Evolutionary conservation across 2,888 invertebrate genomes (phyloP).

Genomic region (Abscondita cerata): DNA sequence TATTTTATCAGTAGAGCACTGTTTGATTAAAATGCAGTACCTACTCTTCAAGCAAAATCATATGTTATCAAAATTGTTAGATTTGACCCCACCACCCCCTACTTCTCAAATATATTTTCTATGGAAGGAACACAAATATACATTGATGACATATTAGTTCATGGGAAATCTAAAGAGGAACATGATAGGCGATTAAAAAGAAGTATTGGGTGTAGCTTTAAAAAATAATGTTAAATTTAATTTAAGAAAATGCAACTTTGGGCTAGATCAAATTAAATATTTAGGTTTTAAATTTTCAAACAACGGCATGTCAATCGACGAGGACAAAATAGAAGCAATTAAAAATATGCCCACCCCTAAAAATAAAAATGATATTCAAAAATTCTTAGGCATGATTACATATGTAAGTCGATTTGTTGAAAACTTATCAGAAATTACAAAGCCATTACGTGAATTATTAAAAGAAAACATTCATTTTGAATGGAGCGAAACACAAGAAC

Average conservation of each 20-base stretch:
- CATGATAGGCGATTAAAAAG: constrained; percentile 21
- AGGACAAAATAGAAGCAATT: too few species aligned
- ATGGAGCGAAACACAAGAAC: constrained; percentile 10
- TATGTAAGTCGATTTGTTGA: too few species aligned
- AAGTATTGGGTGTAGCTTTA: constrained; percentile 17
- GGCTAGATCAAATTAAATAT: not conserved
- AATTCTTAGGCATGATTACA: too few species aligned
- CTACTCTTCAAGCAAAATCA: too few species aligned
- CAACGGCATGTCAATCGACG: not conserved
- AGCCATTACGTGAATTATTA: constrained; percentile 14
- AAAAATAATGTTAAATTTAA: constrained; percentile 22
- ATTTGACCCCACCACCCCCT: too few species aligned
- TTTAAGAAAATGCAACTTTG: constrained; percentile 6
- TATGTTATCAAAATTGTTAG: too few species aligned
- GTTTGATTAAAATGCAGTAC: too few species aligned
- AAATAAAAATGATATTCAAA: constrained; percentile 41
- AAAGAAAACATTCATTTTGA: constrained; percentile 6
- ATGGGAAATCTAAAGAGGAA: constrained; percentile 8
- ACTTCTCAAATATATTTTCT: constrained; percentile 4
- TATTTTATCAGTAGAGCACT: too few species aligned
- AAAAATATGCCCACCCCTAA: too few species aligned
- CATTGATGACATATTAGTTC: constrained; percentile 12
- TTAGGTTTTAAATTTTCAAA: constrained; percentile 7
- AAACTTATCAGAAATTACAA: too few species aligned
- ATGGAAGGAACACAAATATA: not conserved